Conservation (phyloP, 2,113 vertebrate species). For the Chamaetylas fuelleborni region DNA sequence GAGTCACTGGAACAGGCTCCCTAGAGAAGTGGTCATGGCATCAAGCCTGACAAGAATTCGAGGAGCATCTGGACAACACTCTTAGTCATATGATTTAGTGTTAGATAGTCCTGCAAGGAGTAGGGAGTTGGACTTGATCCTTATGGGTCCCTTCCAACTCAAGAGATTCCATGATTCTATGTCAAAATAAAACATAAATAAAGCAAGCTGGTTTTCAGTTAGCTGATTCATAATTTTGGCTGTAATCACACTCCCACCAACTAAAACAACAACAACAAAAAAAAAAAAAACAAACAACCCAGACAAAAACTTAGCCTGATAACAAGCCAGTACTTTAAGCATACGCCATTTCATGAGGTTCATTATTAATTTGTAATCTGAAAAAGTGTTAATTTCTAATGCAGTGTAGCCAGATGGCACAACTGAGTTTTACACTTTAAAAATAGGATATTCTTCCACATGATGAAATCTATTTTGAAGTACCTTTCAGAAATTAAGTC, state of each 20-base stretch:
- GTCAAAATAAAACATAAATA: neutral
- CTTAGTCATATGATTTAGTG: neutral
- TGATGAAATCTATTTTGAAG: neutral
- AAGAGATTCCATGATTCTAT: neutral
- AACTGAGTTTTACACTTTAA: neutral
- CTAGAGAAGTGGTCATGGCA: neutral
- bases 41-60: neutral
- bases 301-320: neutral
- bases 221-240: neutral
- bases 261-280: neutral
- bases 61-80: neutral
- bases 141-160: neutral
- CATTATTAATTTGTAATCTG: neutral
- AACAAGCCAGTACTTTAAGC: neutral
- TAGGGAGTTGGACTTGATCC: neutral
- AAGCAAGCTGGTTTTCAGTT: neutral
- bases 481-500: neutral
- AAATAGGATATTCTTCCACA: neutral
- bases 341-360: neutral
- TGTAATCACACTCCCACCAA: neutral
- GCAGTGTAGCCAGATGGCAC: neutral
- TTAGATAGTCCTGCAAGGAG: neutral
- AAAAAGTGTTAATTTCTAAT: neutral
- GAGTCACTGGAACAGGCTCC: neutral
- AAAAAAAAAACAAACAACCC: neutral